These are phyloP conservation scores for Tachina fera DNA, from an alignment of 2,888 invertebrate genomes.

Conservation along the genomic window DNA sequence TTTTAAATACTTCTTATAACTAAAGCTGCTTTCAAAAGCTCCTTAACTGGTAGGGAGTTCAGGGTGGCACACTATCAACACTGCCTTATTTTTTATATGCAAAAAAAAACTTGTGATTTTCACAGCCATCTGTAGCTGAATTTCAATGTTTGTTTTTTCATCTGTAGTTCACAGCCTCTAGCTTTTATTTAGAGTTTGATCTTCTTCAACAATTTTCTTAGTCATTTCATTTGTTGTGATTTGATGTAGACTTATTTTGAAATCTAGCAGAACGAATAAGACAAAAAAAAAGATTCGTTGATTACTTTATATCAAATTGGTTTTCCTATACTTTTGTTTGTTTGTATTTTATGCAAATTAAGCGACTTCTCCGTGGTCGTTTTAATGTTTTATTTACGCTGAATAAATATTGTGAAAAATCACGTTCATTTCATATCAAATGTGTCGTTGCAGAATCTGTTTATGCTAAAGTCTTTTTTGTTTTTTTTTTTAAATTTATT, in stretches of 20 bases:
- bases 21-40: too few relatives aligned
- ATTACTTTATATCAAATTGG: conserved; percentile 42
- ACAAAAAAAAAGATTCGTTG: background rate
- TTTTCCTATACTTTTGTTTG: conserved; percentile 46
- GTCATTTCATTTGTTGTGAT: conserved; percentile 20
- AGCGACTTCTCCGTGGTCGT: conserved; percentile 38
- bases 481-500: conserved; percentile 23
- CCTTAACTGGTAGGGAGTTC: too few relatives aligned
- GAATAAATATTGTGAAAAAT: conserved; percentile 52
- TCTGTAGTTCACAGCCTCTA: background rate
- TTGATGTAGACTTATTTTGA: conserved; percentile 17
- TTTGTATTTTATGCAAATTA: conserved; percentile 60
- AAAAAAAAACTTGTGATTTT: background rate
- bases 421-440: conserved; percentile 67
- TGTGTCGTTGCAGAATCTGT: conserved; percentile 64
- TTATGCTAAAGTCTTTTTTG: conserved; percentile 36
- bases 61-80: background rate
- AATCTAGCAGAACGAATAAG: conserved; percentile 2
- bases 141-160: background rate
- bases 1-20: too few relatives aligned
- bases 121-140: background rate
- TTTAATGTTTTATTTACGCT: conserved; percentile 22
- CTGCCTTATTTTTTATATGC: background rate
- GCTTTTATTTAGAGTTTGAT: conserved; percentile 7
- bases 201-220: conserved; percentile 26